Evolutionary conservation across 2,888 invertebrate genomes (phyloP).

Genomic region (Drosophila lutescens): DNA sequence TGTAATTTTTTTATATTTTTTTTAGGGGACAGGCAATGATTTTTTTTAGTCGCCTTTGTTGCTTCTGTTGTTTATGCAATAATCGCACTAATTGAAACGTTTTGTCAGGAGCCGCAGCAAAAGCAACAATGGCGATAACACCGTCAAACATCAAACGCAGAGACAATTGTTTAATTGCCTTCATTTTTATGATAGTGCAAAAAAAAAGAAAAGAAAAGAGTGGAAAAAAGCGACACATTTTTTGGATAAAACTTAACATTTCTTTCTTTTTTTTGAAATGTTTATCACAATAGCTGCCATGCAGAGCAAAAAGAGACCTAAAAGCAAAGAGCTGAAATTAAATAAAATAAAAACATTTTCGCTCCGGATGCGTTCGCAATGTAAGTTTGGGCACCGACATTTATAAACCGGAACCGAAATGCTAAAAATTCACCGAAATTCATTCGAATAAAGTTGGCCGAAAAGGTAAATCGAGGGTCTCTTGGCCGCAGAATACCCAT

Average conservation of each 20-base stretch:
- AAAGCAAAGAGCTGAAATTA: conserved; percentile 21
- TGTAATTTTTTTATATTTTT: no score
- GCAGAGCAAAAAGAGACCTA: conserved; percentile 14
- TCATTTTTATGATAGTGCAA: conserved; percentile 36
- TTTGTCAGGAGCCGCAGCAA: conserved; percentile 29
- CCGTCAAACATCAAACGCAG: conserved; percentile 37
- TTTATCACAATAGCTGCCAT: conserved; percentile 24
- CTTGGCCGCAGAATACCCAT: background rate
- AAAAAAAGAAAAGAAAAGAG: conserved; percentile 9
- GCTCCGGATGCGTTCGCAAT: conserved; percentile 35
- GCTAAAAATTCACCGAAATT: conserved; percentile 11
- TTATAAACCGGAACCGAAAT: conserved; percentile 36
- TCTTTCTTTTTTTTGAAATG: conserved; percentile 28
- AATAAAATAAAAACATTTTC: conserved; percentile 26
- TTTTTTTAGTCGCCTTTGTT: conserved; percentile 23
- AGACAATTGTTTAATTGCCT: conserved; percentile 30
- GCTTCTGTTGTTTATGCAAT: conserved; percentile 41
- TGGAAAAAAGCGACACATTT: conserved; percentile 14
- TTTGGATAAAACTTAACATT: conserved; percentile 34
- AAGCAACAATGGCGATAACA: conserved; percentile 27
- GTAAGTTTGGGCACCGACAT: conserved; percentile 36
- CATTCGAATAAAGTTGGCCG: background rate
- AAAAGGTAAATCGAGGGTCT: background rate
- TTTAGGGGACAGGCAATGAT: conserved; percentile 25
- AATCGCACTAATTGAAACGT: conserved; percentile 49